These are phyloP conservation scores for Apis laboriosa DNA, from an alignment of 1,140 invertebrate species.

Conservation along the genomic window DNA sequence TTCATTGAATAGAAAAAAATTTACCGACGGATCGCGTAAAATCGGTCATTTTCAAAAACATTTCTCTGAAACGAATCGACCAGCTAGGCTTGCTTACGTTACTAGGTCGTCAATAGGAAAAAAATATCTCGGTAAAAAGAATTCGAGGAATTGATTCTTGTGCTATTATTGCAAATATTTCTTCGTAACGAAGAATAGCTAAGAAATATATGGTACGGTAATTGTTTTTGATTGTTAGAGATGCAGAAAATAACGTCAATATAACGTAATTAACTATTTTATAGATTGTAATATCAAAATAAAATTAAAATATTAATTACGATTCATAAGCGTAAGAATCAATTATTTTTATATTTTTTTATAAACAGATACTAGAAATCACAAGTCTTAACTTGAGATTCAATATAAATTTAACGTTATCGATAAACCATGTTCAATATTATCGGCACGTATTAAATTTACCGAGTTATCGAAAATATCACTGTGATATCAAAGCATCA, in stretches of 20 bases:
- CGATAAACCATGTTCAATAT: background rate
- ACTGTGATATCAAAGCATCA: background rate
- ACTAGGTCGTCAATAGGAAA: background rate
- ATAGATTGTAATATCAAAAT: background rate
- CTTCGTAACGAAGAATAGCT: background rate
- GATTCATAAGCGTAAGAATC: no score
- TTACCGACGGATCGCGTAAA: background rate
- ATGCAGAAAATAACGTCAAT: background rate
- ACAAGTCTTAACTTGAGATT: background rate
- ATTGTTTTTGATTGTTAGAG: background rate
- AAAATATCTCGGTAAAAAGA: background rate
- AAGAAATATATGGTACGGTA: background rate
- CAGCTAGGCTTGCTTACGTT: background rate
- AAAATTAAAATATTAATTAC: background rate
- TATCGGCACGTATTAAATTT: slow-evolving; percentile 24
- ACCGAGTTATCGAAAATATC: slow-evolving; percentile 26
- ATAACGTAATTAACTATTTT: background rate
- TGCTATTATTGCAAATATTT: background rate
- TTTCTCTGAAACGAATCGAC: slow-evolving; percentile 15
- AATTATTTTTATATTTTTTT: background rate
- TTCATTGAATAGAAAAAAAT: background rate
- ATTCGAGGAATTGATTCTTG: background rate
- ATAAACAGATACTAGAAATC: slow-evolving; percentile 8
- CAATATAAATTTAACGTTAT: slow-evolving; percentile 26
- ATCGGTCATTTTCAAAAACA: slow-evolving; percentile 25